These are phyloP conservation scores for Microtus obscurus DNA, from an alignment of 2,797 vertebrate genomes.

Conservation along the genomic window DNA sequence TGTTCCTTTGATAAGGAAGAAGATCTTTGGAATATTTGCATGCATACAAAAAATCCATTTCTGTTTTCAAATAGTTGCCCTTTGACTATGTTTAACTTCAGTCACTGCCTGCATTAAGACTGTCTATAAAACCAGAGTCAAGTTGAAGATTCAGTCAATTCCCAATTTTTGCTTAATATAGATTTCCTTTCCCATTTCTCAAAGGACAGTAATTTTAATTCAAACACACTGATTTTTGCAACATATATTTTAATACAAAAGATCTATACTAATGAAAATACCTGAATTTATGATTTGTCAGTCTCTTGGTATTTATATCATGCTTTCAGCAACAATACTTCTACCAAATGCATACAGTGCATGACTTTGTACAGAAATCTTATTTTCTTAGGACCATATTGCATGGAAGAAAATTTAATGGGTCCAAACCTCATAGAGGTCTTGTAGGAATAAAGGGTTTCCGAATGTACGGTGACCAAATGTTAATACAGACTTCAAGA, in stretches of 20 bases:
- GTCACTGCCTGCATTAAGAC: conserved; percentile 44
- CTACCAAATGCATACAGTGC: neutral
- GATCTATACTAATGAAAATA: conserved; percentile 40
- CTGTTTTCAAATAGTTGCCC: conserved; percentile 70
- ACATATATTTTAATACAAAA: conserved; percentile 15
- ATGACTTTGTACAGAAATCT: conserved; percentile 10
- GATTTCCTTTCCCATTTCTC: conserved; percentile 45
- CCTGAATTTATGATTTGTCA: conserved; percentile 47
- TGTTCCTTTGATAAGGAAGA: conserved; percentile 19
- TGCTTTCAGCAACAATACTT: conserved; percentile 28
- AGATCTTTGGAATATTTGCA: conserved; percentile 41
- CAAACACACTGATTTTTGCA: conserved; percentile 15
- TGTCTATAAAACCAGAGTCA: conserved; percentile 61
- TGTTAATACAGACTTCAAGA: conserved; percentile 57
- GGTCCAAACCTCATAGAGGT: neutral
- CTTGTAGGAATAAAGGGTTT: neutral
- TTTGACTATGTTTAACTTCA: conserved; percentile 63
- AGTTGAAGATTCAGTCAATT: conserved; percentile 12
- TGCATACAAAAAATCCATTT: conserved; percentile 55
- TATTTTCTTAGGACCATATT: neutral
- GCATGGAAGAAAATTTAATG: neutral
- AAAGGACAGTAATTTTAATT: conserved; percentile 50
- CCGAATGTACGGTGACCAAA: neutral
- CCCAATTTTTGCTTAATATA: conserved; percentile 52
- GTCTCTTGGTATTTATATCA: neutral